Evolutionary conservation across 2,113 vertebrate species (phyloP).

Genomic region (Clarias gariepinus): DNA sequence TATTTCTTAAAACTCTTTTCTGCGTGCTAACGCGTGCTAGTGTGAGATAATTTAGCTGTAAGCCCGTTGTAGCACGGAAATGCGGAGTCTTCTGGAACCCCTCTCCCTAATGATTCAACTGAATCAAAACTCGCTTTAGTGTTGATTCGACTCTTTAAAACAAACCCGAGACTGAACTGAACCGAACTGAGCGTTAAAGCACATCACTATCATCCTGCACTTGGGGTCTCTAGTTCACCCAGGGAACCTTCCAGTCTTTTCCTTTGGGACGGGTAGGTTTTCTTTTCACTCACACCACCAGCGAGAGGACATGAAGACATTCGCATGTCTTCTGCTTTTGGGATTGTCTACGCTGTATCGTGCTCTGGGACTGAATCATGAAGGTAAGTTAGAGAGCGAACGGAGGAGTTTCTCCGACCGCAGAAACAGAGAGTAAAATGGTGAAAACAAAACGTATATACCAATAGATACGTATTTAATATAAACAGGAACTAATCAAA

Average conservation of each 20-base stretch:
- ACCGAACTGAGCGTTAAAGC: neutral
- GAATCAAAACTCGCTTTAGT: conserved; percentile 31
- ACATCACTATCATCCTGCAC: neutral
- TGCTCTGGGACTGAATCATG: conserved; percentile 23
- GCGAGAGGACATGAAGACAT: conserved; percentile 30
- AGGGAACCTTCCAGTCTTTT: neutral
- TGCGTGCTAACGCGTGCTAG: too few species aligned
- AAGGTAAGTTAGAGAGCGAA: conserved; percentile 37
- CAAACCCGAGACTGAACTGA: conserved; percentile 1
- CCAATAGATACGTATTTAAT: neutral
- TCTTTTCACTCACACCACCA: neutral
- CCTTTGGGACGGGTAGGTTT: neutral
- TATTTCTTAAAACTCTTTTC: too few species aligned
- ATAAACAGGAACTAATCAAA: neutral
- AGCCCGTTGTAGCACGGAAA: neutral
- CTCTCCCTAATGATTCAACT: neutral
- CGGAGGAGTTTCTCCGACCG: too few species aligned
- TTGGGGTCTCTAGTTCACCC: neutral
- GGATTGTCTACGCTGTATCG: conserved; percentile 15
- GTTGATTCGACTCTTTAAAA: conserved; percentile 24
- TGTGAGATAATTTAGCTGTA: neutral
- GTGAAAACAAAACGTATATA: neutral
- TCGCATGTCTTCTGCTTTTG: conserved; percentile 24
- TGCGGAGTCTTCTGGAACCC: neutral
- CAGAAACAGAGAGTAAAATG: neutral